These are phyloP conservation scores for Aethina tumida DNA, from an alignment of 1,140 invertebrate species.

Conservation along the genomic window DNA sequence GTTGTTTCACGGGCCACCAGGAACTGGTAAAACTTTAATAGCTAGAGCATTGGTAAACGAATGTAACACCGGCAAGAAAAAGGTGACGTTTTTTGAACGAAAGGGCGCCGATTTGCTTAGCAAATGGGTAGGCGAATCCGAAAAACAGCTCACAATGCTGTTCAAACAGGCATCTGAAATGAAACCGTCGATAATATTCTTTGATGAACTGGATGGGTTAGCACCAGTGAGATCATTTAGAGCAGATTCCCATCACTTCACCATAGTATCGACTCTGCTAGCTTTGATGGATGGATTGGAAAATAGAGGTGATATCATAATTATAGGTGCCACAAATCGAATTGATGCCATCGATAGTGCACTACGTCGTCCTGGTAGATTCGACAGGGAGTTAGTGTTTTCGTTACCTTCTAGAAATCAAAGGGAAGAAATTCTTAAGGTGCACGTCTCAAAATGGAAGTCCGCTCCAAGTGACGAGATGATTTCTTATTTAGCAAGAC, in stretches of 20 bases:
- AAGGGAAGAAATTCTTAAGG: conserved; percentile 55
- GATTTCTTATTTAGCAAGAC: conserved; percentile 56
- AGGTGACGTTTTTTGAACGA: conserved; percentile 89
- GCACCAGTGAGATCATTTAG: conserved; percentile 79
- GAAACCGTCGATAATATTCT: conserved; percentile 82
- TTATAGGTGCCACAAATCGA: conserved; percentile 79
- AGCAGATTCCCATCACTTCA: conserved; percentile 86
- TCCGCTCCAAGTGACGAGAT: conserved; percentile 46
- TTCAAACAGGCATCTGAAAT: conserved; percentile 80
- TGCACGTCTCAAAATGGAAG: conserved; percentile 59
- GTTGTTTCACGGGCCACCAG: conserved; percentile 85
- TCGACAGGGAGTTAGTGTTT: conserved; percentile 75
- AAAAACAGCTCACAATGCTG: conserved; percentile 77
- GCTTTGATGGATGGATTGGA: conserved; percentile 84
- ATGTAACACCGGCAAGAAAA: conserved; percentile 59
- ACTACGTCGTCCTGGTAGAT: conserved; percentile 67
- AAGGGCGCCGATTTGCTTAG: conserved; percentile 90
- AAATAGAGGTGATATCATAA: conserved; percentile 58
- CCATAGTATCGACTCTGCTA: conserved; percentile 83
- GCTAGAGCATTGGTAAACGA: conserved; percentile 83
- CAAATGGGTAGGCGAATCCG: conserved; percentile 89
- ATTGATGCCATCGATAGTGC: conserved; percentile 80
- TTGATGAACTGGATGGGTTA: conserved; percentile 83
- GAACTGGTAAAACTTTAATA: conserved; percentile 76
- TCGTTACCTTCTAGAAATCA: conserved; percentile 51